Conservation (phyloP, 1,140 invertebrate species). For the Micrasema longulum region DNA sequence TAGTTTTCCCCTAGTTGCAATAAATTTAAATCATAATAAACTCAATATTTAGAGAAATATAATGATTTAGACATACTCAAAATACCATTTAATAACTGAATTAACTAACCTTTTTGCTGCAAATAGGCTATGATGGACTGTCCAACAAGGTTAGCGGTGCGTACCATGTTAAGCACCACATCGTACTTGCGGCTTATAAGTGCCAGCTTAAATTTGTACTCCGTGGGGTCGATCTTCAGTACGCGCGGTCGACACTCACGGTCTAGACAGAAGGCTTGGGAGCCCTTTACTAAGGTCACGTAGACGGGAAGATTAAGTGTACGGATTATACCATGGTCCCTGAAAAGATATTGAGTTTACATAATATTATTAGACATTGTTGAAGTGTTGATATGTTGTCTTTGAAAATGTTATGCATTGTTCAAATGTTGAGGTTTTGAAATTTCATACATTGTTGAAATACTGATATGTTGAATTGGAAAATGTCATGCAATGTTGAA, state of each 20-base stretch:
- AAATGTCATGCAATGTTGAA: too few species aligned
- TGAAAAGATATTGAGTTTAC: slow-evolving; percentile 65
- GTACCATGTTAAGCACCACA: slow-evolving; percentile 97
- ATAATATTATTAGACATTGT: too few species aligned
- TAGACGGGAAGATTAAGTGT: slow-evolving; percentile 98
- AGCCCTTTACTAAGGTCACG: slow-evolving; percentile 92
- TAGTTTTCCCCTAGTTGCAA: too few species aligned
- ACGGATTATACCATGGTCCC: slow-evolving; percentile 97
- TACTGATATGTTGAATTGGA: too few species aligned
- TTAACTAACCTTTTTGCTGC: slow-evolving; percentile 86
- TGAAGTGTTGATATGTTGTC: too few species aligned
- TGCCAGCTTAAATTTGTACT: slow-evolving; percentile 98
- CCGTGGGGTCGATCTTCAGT: slow-evolving; percentile 95
- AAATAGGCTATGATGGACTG: slow-evolving; percentile 99
- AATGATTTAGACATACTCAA: too few species aligned
- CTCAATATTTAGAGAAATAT: too few species aligned
- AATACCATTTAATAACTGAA: too few species aligned
- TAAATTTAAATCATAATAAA: too few species aligned
- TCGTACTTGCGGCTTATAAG: slow-evolving; percentile 97
- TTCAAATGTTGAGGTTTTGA: too few species aligned
- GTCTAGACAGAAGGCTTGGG: slow-evolving; percentile 95
- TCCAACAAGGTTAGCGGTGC: slow-evolving; percentile 95
- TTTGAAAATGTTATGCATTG: too few species aligned
- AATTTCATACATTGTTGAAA: too few species aligned
- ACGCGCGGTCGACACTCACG: slow-evolving; percentile 91